Base-by-base conservation (phyloP, 2,113 vertebrate genomes). In the Mixornis gularis region DNA sequence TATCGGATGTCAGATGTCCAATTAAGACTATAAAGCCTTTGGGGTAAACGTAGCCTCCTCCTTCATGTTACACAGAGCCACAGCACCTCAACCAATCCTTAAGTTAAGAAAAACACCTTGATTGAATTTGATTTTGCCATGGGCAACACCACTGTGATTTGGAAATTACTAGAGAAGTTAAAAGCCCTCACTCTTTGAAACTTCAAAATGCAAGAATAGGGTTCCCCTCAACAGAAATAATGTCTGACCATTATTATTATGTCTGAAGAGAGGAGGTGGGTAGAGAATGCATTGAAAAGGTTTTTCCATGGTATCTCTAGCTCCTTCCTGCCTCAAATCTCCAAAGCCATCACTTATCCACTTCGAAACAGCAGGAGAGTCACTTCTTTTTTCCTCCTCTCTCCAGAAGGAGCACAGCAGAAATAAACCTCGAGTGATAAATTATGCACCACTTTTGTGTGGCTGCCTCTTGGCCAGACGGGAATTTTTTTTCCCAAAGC, bases 371-470 rank as follows among this genome's bases (percentile, higher is more conserved):
- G 38, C 90, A 92, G 84, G 78, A 89, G 76, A 92, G 81, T 89
- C 72, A 77, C 56, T 89, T 79, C 91, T 90, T 93, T 94, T 68
- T 85, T 79, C 69, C 78, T 85, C 78, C 56, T 44, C 46, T 95
- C 89, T 96, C 95, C 87, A 94, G 89, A 95, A 97, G 94, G 55
- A 95, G 81, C 64, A 70, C 30, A 66, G 86, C 84, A 96, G 88
- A 94, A 96, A 97, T 95, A 96, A 97, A 97, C 94, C 80, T 95
- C 25, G 3, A 81, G 94, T 95, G 96, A 97, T 97, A 97, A 97
- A 97, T 97, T 97, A 97, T 95, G 94, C 91, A 96, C 95, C 95
- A 98, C 96, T 93, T 97, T 97, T 97, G 96, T 97, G 97, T 83
- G 27, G 65, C 94, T 89, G 96, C 96, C 93, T 97, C 95, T 92